These are phyloP conservation scores for Drosophila athabasca DNA, from an alignment of 1,140 invertebrate species.

Conservation along the genomic window DNA sequence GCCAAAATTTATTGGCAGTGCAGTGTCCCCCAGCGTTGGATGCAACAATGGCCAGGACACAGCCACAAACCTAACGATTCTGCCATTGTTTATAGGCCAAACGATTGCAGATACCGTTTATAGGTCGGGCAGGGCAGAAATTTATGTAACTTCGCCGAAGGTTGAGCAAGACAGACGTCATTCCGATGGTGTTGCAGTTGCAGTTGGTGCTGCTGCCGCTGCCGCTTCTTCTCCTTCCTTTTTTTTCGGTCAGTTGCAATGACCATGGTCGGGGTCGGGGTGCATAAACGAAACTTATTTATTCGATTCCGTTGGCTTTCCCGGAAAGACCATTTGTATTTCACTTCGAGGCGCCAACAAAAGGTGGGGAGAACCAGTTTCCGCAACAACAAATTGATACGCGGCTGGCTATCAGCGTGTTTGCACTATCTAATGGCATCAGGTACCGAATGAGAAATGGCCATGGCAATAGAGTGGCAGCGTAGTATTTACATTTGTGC, in stretches of 20 bases:
- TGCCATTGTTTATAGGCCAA: conserved; percentile 55
- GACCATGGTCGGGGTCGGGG: conserved; percentile 15
- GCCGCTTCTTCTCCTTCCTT: not conserved
- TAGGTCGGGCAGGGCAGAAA: conserved; percentile 43
- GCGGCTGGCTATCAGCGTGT: conserved; percentile 53
- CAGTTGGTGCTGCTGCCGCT: not conserved
- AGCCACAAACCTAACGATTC: conserved; percentile 60
- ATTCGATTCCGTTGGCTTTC: conserved; percentile 48
- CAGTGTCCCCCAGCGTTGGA: conserved; percentile 33
- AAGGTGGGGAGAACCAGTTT: conserved; percentile 35
- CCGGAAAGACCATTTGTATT: conserved; percentile 21
- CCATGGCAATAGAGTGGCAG: conserved; percentile 12
- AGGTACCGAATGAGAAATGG: conserved; percentile 62
- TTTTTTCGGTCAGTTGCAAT: conserved; percentile 3
- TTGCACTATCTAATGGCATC: conserved; percentile 66
- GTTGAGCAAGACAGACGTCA: conserved; percentile 42
- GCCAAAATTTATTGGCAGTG: conserved; percentile 55
- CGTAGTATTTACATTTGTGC: conserved; percentile 59
- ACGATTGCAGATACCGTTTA: conserved; percentile 45
- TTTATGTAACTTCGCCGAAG: conserved; percentile 52
- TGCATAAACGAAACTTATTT: conserved; percentile 67
- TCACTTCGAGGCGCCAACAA: conserved; percentile 23
- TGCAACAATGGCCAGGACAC: conserved; percentile 47
- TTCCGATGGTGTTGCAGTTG: conserved; percentile 28
- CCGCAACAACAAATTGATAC: conserved; percentile 55